Evolutionary conservation across 1,140 invertebrate genomes (phyloP).

Genomic region (Oryzaephilus surinamensis): DNA sequence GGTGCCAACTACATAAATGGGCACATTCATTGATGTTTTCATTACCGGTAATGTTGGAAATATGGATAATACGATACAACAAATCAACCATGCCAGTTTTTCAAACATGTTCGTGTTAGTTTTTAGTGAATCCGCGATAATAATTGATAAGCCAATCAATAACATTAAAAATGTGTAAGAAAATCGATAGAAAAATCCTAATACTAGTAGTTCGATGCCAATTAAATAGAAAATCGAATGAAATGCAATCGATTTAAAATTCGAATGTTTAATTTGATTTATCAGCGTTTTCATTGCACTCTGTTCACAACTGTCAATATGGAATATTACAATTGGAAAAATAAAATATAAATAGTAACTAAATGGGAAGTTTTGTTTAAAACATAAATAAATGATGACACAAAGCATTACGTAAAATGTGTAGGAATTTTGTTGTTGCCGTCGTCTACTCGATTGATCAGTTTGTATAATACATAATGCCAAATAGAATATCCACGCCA

Average conservation of each 20-base stretch:
- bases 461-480: too few species aligned
- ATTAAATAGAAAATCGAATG: background rate
- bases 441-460: too few species aligned
- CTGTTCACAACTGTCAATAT: background rate
- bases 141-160: too few species aligned
- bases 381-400: too few species aligned
- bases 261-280: slow-evolving; percentile 1
- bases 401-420: too few species aligned
- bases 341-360: slow-evolving; percentile 24
- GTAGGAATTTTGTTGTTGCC: too few species aligned
- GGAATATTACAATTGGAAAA: slow-evolving; percentile 17
- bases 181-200: background rate
- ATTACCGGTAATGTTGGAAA: slow-evolving; percentile 26
- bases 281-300: background rate
- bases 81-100: slow-evolving; percentile 22
- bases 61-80: slow-evolving; percentile 16
- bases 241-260: background rate
- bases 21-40: too few species aligned
- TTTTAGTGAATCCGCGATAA: slow-evolving; percentile 11
- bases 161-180: slow-evolving; percentile 1
- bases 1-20: too few species aligned
- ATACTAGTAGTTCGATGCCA: slow-evolving; percentile 6
- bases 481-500: slow-evolving; percentile 26
- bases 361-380: slow-evolving; percentile 17
- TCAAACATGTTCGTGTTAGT: slow-evolving; percentile 8